phyloP scores from a whole-genome alignment of 37 sponge, comb jelly and placozoan genomes.

The Aphrocallistes beatrix region DNA sequence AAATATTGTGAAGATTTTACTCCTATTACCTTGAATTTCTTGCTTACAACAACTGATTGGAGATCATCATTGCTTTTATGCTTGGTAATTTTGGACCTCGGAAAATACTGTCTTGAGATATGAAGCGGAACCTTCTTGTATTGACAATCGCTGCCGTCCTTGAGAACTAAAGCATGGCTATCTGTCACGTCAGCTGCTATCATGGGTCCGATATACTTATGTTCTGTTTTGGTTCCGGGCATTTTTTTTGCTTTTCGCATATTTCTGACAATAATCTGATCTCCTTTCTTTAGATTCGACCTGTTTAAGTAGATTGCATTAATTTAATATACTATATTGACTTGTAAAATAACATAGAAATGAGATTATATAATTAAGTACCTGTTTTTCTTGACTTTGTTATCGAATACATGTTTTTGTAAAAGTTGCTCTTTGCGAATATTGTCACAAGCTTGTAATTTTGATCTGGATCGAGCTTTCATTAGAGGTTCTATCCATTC shows the following conservation, averaged over 20 bases:
- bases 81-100: background rate
- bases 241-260: slow-evolving; percentile 19
- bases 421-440: background rate
- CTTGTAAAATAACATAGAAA: background rate
- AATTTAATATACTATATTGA: background rate
- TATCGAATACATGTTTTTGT: slow-evolving; percentile 3
- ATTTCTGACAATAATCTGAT: background rate
- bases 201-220: background rate
- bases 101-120: background rate
- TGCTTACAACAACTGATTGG: background rate
- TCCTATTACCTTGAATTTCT: slow-evolving; percentile 18
- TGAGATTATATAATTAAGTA: too few species aligned
- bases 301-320: too few species aligned
- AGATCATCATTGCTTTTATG: background rate
- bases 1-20: too few species aligned
- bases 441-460: background rate
- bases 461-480: background rate
- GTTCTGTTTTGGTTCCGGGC: slow-evolving; percentile 3
- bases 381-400: slow-evolving; percentile 4
- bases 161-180: slow-evolving; percentile 13
- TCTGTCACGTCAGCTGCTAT: background rate
- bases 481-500: background rate
- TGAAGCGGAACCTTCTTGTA: background rate
- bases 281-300: background rate
- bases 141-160: background rate